Conservation (phyloP, 2,888 invertebrate genomes). For the Agonopterix alstromeriana region DNA sequence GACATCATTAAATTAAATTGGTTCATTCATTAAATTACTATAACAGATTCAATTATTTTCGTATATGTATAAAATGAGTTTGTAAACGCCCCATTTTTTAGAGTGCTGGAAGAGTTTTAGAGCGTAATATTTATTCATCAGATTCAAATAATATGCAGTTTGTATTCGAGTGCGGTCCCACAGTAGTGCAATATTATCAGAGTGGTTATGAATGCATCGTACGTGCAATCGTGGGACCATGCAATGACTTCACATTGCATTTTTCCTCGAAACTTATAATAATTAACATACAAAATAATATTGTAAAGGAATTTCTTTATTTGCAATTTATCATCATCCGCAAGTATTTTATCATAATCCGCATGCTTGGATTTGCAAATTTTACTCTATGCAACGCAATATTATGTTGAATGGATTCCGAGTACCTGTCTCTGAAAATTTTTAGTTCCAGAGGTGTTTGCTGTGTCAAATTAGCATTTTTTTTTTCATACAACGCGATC, state of each 20-base stretch:
- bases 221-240: slow-evolving; percentile 13
- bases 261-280: neutral
- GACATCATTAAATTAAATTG: slow-evolving; percentile 3
- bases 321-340: too few species aligned
- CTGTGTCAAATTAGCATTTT: too few species aligned
- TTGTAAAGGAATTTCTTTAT: too few species aligned
- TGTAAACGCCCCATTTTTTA: neutral
- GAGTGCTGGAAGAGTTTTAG: neutral
- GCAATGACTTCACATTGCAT: neutral
- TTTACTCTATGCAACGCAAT: too few species aligned
- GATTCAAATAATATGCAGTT: slow-evolving; percentile 6
- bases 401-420: too few species aligned
- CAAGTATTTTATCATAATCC: too few species aligned
- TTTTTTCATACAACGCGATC: too few species aligned
- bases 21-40: neutral
- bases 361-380: too few species aligned
- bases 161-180: slow-evolving; percentile 8
- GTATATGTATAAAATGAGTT: too few species aligned
- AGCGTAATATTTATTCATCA: neutral
- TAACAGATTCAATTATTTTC: neutral
- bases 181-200: slow-evolving; percentile 17
- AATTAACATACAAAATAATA: too few species aligned
- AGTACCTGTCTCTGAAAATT: too few species aligned
- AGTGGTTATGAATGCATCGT: slow-evolving; percentile 21
- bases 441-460: too few species aligned